Evolutionary conservation across 2,888 invertebrate species (phyloP), one percentile per base, ranked within the genome.

Genomic region (Blomia tropicalis): DNA sequence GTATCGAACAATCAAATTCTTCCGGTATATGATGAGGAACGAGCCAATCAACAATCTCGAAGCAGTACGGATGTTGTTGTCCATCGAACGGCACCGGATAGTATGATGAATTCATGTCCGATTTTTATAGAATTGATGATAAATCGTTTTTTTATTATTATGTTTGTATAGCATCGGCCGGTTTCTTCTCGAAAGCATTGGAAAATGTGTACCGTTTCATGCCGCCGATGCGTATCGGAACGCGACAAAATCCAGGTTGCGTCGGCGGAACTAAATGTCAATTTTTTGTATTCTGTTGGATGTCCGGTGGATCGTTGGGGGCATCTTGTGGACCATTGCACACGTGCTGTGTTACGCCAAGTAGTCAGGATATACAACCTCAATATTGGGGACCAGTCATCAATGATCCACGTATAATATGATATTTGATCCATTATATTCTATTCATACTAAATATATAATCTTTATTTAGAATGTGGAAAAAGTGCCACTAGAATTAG

Each of bases 401-500:
- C 71, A 85, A 84, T 73, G 84, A 84, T 73, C 82, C 83, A 77
- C 81, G 84, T 84, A 82, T 83, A 83, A 25, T 5, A 31, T 25
- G n/a, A n/a, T n/a, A 23, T 11, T 23, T 22, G 25, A 4, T 25
- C 22, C 22, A 17, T 3, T 25, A 56, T 60, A 23, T n/a, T 29
- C 19, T 44, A 22, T 59, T n/a, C 7, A n/a, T 19, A 19, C 19
- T 19, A 23, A 54, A 4, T 54, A 14, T 31, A 61, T 25, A 19
- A n/a, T 59, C 30, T 44, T 60, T 66, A 30, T n/a, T 43, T 54
- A 90, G 89, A 87, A 71, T 91, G 91, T 72, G 90, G 91, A 32
- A 82, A 90, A 69, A 87, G 89, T 5, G 81, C 83, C 43, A 81
- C 83, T n/a, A 63, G 66, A 62, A 69, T 69, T 2, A 69, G 67